A percentile compares a stretch with the other conserved stretches of the same genome.
These are phyloP conservation scores for Tokudaia tokunoshimensis DNA, from an alignment of 2,797 vertebrate species.

Conservation along the genomic window DNA sequence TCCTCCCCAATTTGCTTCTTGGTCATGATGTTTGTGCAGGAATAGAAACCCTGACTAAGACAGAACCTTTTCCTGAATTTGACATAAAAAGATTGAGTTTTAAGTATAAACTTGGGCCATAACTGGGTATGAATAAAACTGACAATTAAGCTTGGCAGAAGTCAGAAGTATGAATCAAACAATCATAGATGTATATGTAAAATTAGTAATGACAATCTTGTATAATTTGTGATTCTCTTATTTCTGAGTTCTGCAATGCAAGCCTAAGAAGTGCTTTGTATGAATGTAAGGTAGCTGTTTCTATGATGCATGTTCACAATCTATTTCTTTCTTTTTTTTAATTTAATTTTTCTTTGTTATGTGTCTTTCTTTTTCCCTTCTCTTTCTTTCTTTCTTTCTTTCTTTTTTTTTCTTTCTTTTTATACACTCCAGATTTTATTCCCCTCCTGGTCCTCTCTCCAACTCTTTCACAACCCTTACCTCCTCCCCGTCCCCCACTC, in stretches of 20 bases:
- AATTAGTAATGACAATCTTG: background rate
- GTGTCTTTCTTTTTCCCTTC: too few species aligned
- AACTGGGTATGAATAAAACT: slow-evolving; percentile 23
- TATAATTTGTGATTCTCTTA: slow-evolving; percentile 28
- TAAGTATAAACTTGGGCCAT: slow-evolving; percentile 9
- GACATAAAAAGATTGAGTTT: background rate
- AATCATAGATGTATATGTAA: background rate
- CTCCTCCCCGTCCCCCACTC: too few species aligned
- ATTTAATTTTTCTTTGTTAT: background rate
- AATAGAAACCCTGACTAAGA: too few species aligned
- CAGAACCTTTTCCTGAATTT: background rate
- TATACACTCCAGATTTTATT: too few species aligned
- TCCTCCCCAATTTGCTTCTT: too few species aligned
- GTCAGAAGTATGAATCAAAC: slow-evolving; percentile 1
- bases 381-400: too few species aligned
- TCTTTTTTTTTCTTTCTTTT: too few species aligned
- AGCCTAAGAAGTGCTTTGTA: background rate
- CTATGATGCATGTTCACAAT: background rate
- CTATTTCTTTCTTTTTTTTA: background rate
- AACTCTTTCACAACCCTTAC: too few species aligned
- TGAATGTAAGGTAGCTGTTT: background rate
- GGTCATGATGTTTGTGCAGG: too few species aligned
- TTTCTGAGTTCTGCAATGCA: background rate
- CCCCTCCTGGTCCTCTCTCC: too few species aligned
- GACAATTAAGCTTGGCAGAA: background rate